Percentiles rank a stretch among this genome's conserved stretches.
phyloP scores from a whole-genome alignment of 2,113 vertebrate genomes.

The Cavia porcellus region DNA sequence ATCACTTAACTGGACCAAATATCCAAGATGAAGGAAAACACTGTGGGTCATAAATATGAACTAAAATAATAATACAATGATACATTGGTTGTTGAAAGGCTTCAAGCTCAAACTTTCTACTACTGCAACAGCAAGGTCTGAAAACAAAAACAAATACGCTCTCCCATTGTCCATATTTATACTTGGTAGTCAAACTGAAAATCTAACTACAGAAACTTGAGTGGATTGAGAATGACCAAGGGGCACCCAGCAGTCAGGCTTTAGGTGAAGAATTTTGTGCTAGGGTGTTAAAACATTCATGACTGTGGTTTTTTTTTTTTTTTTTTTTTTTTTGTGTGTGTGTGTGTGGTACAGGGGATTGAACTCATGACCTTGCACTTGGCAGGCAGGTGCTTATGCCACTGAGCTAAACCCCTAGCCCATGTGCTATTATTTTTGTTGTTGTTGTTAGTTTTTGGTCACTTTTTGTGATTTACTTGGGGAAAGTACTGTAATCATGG shows the following conservation, averaged over 20 bases:
- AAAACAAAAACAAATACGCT: not conserved
- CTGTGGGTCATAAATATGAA: not conserved
- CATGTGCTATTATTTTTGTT: not conserved
- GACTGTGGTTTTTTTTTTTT: too few species aligned
- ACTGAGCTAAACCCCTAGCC: too few species aligned
- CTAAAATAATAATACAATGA: not conserved
- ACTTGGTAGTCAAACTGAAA: not conserved
- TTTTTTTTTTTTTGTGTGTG: too few species aligned
- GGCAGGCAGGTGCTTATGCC: too few species aligned
- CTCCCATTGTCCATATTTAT: not conserved
- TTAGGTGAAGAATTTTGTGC: not conserved
- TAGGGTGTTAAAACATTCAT: not conserved
- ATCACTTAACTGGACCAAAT: not conserved
- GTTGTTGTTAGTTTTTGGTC: not conserved
- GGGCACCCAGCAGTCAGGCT: not conserved
- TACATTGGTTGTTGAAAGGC: not conserved
- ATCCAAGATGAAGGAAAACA: not conserved
- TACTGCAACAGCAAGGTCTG: not conserved
- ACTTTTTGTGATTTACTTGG: not conserved
- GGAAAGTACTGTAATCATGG: not conserved
- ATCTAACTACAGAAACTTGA: not conserved
- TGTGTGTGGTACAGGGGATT: too few species aligned
- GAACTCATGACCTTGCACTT: too few species aligned
- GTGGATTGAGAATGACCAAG: not conserved
- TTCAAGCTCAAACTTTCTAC: not conserved